Conservation (phyloP, 2,113 vertebrate genomes). For the Eubucco bourcierii region DNA sequence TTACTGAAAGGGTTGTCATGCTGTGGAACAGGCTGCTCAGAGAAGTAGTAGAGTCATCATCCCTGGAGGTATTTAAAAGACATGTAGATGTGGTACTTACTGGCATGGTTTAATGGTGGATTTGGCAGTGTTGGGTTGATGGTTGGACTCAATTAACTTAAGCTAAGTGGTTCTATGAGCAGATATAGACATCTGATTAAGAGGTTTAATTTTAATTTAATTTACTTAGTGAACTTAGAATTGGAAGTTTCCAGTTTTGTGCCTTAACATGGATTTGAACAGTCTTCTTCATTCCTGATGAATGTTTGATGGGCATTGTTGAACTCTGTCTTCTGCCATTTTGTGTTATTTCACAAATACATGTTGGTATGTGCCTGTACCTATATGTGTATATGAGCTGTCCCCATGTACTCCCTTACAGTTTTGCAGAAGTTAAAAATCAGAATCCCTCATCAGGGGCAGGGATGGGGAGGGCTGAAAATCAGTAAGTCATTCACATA, state of each 20-base stretch:
- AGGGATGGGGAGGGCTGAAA: background rate
- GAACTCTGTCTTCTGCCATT: background rate
- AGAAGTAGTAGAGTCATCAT: too few species aligned
- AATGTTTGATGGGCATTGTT: background rate
- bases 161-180: background rate
- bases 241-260: background rate
- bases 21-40: too few species aligned
- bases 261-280: background rate
- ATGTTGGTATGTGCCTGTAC: background rate
- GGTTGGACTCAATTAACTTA: background rate
- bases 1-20: too few species aligned
- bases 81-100: accelerated
- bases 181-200: background rate
- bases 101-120: background rate
- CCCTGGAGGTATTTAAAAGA: background rate
- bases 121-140: background rate
- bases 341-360: background rate
- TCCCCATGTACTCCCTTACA: background rate
- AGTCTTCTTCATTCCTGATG: background rate
- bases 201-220: background rate
- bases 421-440: background rate
- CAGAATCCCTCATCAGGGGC: background rate
- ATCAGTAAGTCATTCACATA: background rate
- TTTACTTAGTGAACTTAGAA: background rate
- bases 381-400: background rate